Conservation (phyloP, 1,140 invertebrate species). For the Diachasmimorpha longicaudata region DNA sequence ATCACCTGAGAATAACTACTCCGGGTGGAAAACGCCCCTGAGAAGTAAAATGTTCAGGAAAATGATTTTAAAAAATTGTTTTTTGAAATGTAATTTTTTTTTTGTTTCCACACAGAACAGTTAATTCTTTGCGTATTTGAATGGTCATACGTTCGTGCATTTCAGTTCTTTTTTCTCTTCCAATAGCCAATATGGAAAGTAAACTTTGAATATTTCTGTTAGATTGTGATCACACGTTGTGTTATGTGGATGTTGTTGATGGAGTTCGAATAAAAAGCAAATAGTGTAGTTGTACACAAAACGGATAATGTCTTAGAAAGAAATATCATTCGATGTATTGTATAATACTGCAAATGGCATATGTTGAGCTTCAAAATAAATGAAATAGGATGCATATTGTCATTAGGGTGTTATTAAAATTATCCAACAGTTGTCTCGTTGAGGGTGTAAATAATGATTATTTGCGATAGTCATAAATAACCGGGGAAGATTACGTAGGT, state of each 20-base stretch:
- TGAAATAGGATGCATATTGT: neutral
- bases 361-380: neutral
- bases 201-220: neutral
- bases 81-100: too few species aligned
- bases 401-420: neutral
- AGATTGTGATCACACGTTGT: neutral
- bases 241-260: neutral
- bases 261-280: neutral
- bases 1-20: too few species aligned
- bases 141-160: neutral
- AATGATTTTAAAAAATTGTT: too few species aligned
- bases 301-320: too few species aligned
- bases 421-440: neutral
- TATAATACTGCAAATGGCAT: neutral
- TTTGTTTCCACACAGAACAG: too few species aligned
- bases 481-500: slow-evolving; percentile 47
- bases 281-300: too few species aligned
- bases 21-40: too few species aligned
- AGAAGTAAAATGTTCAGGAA: too few species aligned
- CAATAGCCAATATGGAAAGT: neutral
- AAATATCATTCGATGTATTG: too few species aligned
- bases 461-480: slow-evolving; percentile 48
- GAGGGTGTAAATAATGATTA: slow-evolving; percentile 35
- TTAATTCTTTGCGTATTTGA: too few species aligned
- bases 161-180: neutral